These are phyloP conservation scores for Goniozus legneri DNA, from an alignment of 1,140 invertebrate species.

Conservation along the genomic window DNA sequence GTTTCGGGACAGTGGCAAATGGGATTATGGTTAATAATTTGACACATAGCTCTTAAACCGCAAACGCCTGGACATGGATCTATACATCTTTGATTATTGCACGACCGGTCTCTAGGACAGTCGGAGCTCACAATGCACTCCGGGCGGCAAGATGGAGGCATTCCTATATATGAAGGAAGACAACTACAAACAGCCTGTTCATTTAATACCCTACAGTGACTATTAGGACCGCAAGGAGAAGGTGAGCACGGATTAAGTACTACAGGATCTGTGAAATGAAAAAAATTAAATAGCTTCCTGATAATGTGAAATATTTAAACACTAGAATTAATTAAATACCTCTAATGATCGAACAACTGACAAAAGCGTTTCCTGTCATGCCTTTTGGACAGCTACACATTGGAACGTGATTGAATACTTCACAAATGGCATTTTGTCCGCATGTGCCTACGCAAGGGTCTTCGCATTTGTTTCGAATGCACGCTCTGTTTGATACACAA, in stretches of 20 bases:
- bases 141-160: conserved; percentile 64
- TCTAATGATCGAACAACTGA: conserved; percentile 51
- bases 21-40: conserved; percentile 69
- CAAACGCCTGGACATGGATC: conserved; percentile 69
- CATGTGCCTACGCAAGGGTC: conserved; percentile 70
- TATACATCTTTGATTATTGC: conserved; percentile 66
- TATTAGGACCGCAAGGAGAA: conserved; percentile 64
- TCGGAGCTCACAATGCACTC: conserved; percentile 67
- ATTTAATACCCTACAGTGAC: conserved; percentile 61
- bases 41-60: conserved; percentile 60
- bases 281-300: neutral
- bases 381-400: conserved; percentile 65
- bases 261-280: conserved; percentile 16
- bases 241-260: neutral
- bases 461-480: conserved; percentile 64
- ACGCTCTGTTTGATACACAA: conserved; percentile 60
- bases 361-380: conserved; percentile 70
- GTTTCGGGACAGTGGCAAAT: conserved; percentile 69
- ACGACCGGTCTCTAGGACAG: conserved; percentile 62
- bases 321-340: no score
- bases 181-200: conserved; percentile 67
- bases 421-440: conserved; percentile 64
- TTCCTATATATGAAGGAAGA: conserved; percentile 63
- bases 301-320: no score
- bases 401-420: conserved; percentile 62